Base-by-base conservation (phyloP, 2,888 invertebrate genomes). In the Hoplodrina ambigua region DNA sequence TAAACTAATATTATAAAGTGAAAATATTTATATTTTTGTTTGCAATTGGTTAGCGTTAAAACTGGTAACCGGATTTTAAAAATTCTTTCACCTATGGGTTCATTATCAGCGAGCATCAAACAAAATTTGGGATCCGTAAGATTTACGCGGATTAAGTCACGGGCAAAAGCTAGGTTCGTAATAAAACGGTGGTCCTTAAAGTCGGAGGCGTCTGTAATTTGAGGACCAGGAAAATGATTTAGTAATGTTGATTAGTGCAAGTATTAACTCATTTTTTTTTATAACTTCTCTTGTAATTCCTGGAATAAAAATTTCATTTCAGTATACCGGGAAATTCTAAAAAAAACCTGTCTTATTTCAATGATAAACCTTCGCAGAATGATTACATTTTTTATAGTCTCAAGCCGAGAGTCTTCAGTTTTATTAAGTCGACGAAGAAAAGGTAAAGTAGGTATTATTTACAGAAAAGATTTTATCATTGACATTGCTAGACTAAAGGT, bases 401-500 rank as follows among this genome's bases (percentile, higher is more conserved):
- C n/a, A 13, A 53, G 19, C 46, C 17, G 19, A 64, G 54, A 25
- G 54, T 20, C 30, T 61, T 52, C 2, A 62, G 19, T 62, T 78
- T 78, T 73, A 72, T 69, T 62, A 20, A 44, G 44, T 13, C 11
- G 13, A 49, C 10, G 19, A 52, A 25, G 15, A 66, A 61, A 73
- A 49, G 2, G 13, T 30, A 50, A 50, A 50, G n/a, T 61, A 44
- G 25, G 25, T 25, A 25, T 53, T 73, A 10, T 78, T 59, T 59
- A 20, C 41, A 46, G 50, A 69, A 73, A 78, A 69, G 54, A 64
- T 74, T 78, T 67, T 65, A 62, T 53, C 49, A 50, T 65, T 62
- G 41, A 64, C 75, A 58, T 75, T 61, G 54, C 57, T 13, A 61
- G 60, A 50, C 50, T 55, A 37, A 25, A 25, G 25, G 25, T 25